phyloP scores from a whole-genome alignment of 2,797 vertebrate genomes.

The Ciconia nigra region DNA sequence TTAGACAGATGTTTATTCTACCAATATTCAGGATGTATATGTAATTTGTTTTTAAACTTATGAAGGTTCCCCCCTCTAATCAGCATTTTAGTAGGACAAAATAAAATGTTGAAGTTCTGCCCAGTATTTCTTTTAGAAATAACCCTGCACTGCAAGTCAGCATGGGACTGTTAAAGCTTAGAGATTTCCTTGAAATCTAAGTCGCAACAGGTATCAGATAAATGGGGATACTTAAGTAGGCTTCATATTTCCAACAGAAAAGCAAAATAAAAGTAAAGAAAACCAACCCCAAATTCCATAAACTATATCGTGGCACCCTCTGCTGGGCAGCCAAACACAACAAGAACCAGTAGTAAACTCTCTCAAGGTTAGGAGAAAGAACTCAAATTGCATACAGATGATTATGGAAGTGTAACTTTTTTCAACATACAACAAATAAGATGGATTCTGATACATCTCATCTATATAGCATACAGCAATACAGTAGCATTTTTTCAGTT shows the following conservation, averaged over 20 bases:
- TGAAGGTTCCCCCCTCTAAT: background rate
- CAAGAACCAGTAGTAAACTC: rapidly evolving
- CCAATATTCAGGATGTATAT: background rate
- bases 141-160: background rate
- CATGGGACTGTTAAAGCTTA: background rate
- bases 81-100: background rate
- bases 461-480: background rate
- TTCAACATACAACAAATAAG: background rate
- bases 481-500: background rate
- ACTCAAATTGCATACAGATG: background rate
- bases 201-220: background rate
- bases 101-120: background rate
- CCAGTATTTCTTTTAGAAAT: background rate
- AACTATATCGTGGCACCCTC: slow-evolving; percentile 27
- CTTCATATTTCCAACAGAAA: background rate
- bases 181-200: background rate
- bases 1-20: background rate
- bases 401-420: background rate
- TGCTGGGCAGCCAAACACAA: background rate
- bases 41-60: background rate
- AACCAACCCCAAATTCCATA: background rate
- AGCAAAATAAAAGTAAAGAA: background rate
- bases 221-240: background rate
- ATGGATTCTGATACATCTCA: background rate
- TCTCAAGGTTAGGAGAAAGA: rapidly evolving